A percentile compares a stretch with the other conserved stretches of the same genome.
Evolutionary conservation across 2,113 vertebrate genomes (phyloP).

Genomic region (Chamaea fasciata): DNA sequence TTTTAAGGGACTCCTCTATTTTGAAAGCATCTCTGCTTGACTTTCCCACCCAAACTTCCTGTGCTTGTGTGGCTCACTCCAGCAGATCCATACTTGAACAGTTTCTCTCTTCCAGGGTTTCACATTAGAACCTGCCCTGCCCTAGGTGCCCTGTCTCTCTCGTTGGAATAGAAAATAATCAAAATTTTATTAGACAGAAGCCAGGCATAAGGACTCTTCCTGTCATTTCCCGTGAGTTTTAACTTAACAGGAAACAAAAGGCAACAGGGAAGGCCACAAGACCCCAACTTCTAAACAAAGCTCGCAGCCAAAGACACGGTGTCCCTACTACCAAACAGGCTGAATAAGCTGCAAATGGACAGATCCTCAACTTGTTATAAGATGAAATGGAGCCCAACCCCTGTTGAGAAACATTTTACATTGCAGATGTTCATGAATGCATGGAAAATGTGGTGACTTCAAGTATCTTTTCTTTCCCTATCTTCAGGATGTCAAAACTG

Average conservation of each 20-base stretch:
- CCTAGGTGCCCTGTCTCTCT: not conserved
- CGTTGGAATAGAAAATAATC: not conserved
- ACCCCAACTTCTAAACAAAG: not conserved
- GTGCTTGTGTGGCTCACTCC: not conserved
- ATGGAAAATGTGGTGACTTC: constrained; percentile 32
- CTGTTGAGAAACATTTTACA: constrained; percentile 37
- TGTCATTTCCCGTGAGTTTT: not conserved
- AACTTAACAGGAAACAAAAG: not conserved
- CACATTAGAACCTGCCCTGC: not conserved
- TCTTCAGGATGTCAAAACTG: constrained; percentile 24
- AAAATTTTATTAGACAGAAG: not conserved
- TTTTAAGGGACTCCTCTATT: not conserved
- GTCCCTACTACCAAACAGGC: not conserved
- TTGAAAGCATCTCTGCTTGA: not conserved
- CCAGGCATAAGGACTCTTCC: not conserved
- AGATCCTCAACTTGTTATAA: not conserved
- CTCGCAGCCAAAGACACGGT: not conserved
- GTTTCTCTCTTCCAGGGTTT: not conserved
- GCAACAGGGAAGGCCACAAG: not conserved
- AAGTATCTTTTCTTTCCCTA: not conserved
- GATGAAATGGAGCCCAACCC: constrained; percentile 11
- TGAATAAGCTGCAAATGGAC: not conserved
- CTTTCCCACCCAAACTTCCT: not conserved
- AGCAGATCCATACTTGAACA: not conserved
- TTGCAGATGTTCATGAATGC: constrained; percentile 41